A percentile compares a stretch with the other conserved stretches of the same genome.
Conservation (phyloP, 2,113 vertebrate genomes). For the Siniperca chuatsi region DNA sequence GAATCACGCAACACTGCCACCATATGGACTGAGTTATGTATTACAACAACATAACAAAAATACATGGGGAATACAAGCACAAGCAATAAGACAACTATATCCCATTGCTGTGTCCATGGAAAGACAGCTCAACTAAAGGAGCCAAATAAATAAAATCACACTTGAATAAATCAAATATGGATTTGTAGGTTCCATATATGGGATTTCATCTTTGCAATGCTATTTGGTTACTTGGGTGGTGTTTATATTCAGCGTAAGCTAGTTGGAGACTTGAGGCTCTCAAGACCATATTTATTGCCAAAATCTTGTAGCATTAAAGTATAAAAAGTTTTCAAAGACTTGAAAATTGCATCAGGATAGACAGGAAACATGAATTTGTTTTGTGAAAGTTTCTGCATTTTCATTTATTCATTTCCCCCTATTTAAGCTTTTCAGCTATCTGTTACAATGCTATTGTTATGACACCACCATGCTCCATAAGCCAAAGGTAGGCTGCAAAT, state of each 20-base stretch:
- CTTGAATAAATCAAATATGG: neutral
- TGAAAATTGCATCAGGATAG: neutral
- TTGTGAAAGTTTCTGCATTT: neutral
- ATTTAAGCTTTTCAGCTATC: neutral
- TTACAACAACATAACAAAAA: conserved; percentile 17
- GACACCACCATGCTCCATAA: neutral
- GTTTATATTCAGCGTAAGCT: neutral
- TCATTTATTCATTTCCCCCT: neutral
- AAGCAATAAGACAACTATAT: neutral
- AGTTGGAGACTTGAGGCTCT: neutral
- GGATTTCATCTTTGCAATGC: neutral
- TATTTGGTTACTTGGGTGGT: neutral
- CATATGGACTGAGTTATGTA: conserved; percentile 29
- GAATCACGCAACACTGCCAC: conserved; percentile 62
- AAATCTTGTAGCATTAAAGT: neutral
- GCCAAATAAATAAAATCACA: neutral
- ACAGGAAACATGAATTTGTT: neutral
- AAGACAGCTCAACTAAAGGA: neutral
- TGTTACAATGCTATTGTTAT: too few relatives aligned
- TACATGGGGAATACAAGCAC: neutral
- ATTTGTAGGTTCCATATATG: neutral
- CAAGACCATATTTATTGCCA: neutral
- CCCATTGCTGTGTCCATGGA: neutral
- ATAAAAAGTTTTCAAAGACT: neutral
- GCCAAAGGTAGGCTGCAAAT: too few relatives aligned